Evolutionary conservation across 2,797 vertebrate genomes (phyloP).

Genomic region (Lophius americanus): DNA sequence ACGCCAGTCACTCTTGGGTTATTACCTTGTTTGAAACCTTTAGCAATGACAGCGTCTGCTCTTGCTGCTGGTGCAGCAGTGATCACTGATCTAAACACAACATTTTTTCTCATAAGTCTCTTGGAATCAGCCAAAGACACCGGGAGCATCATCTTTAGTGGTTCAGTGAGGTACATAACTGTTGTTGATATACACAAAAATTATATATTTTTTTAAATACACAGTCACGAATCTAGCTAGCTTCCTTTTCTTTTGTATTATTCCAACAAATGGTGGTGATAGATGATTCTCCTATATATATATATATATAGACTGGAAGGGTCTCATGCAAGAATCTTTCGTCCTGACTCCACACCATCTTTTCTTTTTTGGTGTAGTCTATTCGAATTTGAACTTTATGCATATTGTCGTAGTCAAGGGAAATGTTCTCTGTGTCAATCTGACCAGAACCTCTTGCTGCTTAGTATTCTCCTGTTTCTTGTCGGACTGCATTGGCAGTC

Average conservation of each 20-base stretch:
- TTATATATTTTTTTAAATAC: too few species aligned
- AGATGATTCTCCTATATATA: too few species aligned
- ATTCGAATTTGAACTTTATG: too few species aligned
- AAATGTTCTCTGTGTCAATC: not conserved
- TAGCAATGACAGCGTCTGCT: conserved; percentile 5
- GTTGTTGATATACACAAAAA: conserved; percentile 10
- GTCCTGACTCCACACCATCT: too few species aligned
- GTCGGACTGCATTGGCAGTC: not conserved
- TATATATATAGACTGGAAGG: not conserved
- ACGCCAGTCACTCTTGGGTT: too few species aligned
- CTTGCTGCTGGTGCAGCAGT: conserved; percentile 21
- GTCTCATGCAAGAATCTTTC: conserved; percentile 19
- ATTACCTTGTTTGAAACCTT: too few species aligned
- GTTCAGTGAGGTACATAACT: conserved; percentile 50
- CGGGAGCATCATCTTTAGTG: conserved; percentile 16
- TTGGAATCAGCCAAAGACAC: conserved; percentile 19
- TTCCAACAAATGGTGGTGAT: not conserved
- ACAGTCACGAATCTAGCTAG: not conserved
- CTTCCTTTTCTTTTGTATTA: not conserved
- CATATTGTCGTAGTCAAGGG: not conserved
- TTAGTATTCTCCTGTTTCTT: not conserved
- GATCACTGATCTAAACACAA: conserved; percentile 7
- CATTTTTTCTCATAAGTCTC: conserved; percentile 8
- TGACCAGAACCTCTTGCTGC: too few species aligned
- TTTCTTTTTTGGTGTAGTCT: too few species aligned